These are phyloP conservation scores for Paelopatides confundens DNA, from an alignment of 53 echinoderm and acorn worm species.

Conservation along the genomic window DNA sequence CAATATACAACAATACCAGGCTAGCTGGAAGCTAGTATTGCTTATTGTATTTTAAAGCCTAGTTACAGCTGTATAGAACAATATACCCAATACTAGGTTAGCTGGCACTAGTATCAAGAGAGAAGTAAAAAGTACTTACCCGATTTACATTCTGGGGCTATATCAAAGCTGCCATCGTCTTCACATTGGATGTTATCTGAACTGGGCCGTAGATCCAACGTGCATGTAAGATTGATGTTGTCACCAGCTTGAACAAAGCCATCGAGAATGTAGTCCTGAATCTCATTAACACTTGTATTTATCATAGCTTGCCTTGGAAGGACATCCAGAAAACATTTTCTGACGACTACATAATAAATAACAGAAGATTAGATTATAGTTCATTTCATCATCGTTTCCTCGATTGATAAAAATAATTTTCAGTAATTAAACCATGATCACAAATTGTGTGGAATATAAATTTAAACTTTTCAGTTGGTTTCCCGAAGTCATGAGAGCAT, in stretches of 20 bases:
- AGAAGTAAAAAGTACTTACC: not conserved
- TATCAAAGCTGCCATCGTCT: not conserved
- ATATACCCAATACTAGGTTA: too few species aligned
- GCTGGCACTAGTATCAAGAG: too few species aligned
- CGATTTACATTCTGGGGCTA: not conserved
- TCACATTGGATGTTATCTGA: not conserved
- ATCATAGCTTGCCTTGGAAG: not conserved
- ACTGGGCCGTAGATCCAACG: not conserved
- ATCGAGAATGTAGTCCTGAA: constrained; percentile 14
- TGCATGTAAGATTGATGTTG: not conserved
- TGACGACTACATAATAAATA: not conserved
- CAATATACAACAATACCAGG: too few species aligned
- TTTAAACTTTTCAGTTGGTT: too few species aligned
- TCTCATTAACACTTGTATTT: not conserved
- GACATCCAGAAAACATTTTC: not conserved
- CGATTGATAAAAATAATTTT: too few species aligned
- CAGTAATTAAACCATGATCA: too few species aligned
- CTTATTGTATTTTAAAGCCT: too few species aligned
- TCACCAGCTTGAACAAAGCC: constrained; percentile 31
- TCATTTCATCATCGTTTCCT: too few species aligned
- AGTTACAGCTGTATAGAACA: too few species aligned
- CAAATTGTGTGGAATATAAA: too few species aligned
- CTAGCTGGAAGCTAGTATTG: too few species aligned
- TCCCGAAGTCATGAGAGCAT: too few species aligned
- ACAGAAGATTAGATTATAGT: not conserved